Percentiles rank a stretch among this genome's conserved stretches.
phyloP scores from a whole-genome alignment of 1,140 invertebrate species.

The Wiebesia pumilae region DNA sequence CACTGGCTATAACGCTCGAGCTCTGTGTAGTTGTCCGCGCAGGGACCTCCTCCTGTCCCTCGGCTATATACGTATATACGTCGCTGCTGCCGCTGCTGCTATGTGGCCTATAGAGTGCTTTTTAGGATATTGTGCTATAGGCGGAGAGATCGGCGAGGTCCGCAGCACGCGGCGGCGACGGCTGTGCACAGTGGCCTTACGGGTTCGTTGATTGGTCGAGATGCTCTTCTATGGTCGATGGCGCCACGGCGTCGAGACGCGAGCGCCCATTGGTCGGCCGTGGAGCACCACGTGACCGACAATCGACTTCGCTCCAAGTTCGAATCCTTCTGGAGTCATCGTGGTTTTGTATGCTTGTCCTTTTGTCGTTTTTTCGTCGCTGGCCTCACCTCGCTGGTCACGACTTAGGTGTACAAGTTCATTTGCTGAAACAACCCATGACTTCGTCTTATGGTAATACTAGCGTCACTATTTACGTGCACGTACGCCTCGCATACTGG shows the following conservation, averaged over 20 bases:
- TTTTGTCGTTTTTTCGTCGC: too few relatives aligned
- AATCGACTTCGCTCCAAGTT: background rate
- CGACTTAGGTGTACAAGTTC: too few relatives aligned
- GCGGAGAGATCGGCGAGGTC: background rate
- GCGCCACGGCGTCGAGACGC: slow-evolving; percentile 42
- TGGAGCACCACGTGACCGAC: slow-evolving; percentile 25
- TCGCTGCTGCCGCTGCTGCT: background rate
- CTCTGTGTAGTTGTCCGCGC: background rate
- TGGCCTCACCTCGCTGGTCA: too few relatives aligned
- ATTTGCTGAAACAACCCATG: too few relatives aligned
- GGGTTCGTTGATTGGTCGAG: background rate
- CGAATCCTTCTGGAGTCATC: slow-evolving; percentile 8
- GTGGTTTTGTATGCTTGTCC: too few relatives aligned
- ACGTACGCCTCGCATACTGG: too few relatives aligned
- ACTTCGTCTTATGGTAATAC: too few relatives aligned
- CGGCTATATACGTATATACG: background rate
- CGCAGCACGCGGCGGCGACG: slow-evolving; percentile 30
- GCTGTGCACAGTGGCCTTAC: background rate
- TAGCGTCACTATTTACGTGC: too few relatives aligned
- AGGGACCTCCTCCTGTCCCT: background rate
- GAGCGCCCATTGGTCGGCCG: slow-evolving; percentile 41
- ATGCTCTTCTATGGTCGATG: background rate
- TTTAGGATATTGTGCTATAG: slow-evolving; percentile 31
- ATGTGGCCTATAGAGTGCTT: slow-evolving; percentile 20
- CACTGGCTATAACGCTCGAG: slow-evolving; percentile 9